Conservation (phyloP, 2,797 vertebrate species). For the Ficedula albicollis region DNA sequence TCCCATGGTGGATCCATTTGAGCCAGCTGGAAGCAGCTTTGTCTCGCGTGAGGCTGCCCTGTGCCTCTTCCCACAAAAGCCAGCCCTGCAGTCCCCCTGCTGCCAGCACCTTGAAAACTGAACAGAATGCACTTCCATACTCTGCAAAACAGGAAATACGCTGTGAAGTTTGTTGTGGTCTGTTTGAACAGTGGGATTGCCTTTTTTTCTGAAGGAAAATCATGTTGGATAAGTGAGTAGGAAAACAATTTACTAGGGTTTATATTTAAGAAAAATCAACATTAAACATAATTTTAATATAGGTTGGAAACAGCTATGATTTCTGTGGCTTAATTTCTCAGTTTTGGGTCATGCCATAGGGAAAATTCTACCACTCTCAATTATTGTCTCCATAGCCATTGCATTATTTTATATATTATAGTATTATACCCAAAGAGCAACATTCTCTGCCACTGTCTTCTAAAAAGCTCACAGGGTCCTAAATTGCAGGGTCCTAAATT, state of each 20-base stretch:
- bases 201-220: background rate
- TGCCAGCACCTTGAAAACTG: background rate
- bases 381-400: background rate
- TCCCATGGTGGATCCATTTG: background rate
- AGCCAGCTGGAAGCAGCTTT: background rate
- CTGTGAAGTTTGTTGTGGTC: background rate
- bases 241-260: background rate
- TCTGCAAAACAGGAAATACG: background rate
- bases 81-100: background rate
- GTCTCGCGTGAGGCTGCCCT: rapidly evolving
- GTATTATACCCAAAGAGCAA: background rate
- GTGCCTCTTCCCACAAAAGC: background rate
- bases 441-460: background rate
- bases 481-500: background rate
- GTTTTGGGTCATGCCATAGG: background rate
- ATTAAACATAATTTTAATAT: background rate
- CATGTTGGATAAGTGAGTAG: background rate
- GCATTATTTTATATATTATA: background rate
- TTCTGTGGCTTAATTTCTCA: background rate
- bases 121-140: background rate
- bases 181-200: background rate
- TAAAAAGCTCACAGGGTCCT: background rate
- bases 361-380: background rate
- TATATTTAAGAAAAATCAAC: background rate
- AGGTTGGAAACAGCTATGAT: background rate